A percentile compares a stretch with the other conserved stretches of the same genome.
These are phyloP conservation scores for Oopsacas minuta DNA, from an alignment of 37 sponge, comb jelly and placozoan species.

Conservation along the genomic window DNA sequence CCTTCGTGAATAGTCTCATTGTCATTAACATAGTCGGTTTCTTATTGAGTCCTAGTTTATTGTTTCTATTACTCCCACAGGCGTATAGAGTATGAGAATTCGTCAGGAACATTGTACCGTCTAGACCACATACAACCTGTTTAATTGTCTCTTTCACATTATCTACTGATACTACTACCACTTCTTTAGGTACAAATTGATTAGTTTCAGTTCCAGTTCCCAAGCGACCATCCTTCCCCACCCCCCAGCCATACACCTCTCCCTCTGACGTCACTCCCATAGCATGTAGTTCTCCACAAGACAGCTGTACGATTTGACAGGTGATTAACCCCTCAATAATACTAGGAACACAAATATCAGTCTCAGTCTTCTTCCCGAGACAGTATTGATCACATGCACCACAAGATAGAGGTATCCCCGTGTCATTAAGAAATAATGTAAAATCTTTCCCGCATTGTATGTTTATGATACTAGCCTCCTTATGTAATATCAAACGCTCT, in stretches of 20 bases:
- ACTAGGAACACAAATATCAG: conserved; percentile 46
- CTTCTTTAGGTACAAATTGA: conserved; percentile 23
- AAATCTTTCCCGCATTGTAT: conserved; percentile 82
- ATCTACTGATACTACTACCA: not conserved
- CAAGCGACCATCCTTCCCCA: conserved; percentile 52
- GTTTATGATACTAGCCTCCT: conserved; percentile 32
- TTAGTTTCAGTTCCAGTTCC: conserved; percentile 62
- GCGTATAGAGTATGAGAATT: conserved; percentile 60
- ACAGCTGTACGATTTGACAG: conserved; percentile 30
- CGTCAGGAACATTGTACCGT: conserved; percentile 87
- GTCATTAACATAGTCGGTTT: conserved; percentile 73
- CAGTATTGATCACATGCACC: conserved; percentile 55
- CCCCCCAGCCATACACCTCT: conserved; percentile 70
- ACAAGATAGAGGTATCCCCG: conserved; percentile 78
- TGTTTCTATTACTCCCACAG: conserved; percentile 84
- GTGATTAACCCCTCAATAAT: conserved; percentile 51
- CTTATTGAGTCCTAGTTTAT: conserved; percentile 90
- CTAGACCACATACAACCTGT: conserved; percentile 65
- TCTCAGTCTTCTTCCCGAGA: conserved; percentile 36
- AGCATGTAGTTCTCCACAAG: conserved; percentile 76
- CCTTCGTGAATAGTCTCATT: conserved; percentile 58
- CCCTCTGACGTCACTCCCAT: conserved; percentile 59
- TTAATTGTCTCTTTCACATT: conserved; percentile 28
- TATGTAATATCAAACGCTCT: conserved; percentile 32
- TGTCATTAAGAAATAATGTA: conserved; percentile 74